Conservation (phyloP, 2,797 vertebrate species). For the Percopsis omiscomaycus region DNA sequence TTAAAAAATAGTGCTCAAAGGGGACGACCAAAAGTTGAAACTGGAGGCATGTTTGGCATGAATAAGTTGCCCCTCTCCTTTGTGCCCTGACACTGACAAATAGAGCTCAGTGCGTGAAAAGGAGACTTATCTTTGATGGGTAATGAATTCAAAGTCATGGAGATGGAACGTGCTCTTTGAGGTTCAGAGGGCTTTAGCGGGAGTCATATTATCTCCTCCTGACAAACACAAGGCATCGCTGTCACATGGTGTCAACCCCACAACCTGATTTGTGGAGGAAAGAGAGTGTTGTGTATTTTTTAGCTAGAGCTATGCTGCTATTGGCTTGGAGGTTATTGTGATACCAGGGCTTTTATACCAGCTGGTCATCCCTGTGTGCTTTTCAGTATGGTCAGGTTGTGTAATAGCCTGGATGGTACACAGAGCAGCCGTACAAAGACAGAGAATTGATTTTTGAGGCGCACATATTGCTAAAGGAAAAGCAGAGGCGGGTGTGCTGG, state of each 20-base stretch:
- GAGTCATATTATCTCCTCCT: constrained; percentile 75
- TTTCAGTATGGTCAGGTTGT: constrained; percentile 47
- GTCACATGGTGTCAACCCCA: constrained; percentile 61
- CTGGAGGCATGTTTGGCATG: constrained; percentile 82
- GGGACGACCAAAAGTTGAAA: constrained; percentile 77
- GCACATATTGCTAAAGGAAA: constrained; percentile 48
- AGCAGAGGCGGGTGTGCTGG: constrained; percentile 48
- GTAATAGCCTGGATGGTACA: constrained; percentile 51
- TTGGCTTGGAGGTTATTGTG: constrained; percentile 48
- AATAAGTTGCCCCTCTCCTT: constrained; percentile 79
- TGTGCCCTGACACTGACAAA: constrained; percentile 84
- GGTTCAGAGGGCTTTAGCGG: constrained; percentile 75
- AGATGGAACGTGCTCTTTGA: constrained; percentile 80
- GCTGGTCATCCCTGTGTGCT: constrained; percentile 42
- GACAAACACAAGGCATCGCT: constrained; percentile 63
- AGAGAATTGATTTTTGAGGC: constrained; percentile 53
- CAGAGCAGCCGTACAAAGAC: constrained; percentile 43
- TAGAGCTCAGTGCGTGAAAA: constrained; percentile 75
- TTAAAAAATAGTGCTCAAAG: constrained; percentile 79
- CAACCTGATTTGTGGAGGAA: constrained; percentile 49
- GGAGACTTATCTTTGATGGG: constrained; percentile 82
- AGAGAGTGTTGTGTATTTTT: constrained; percentile 44
- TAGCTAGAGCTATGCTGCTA: constrained; percentile 34
- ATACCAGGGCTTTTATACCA: constrained; percentile 46
- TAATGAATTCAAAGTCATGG: constrained; percentile 82